Conservation (phyloP, 2,113 vertebrate species). For the Aptenodytes patagonicus region DNA sequence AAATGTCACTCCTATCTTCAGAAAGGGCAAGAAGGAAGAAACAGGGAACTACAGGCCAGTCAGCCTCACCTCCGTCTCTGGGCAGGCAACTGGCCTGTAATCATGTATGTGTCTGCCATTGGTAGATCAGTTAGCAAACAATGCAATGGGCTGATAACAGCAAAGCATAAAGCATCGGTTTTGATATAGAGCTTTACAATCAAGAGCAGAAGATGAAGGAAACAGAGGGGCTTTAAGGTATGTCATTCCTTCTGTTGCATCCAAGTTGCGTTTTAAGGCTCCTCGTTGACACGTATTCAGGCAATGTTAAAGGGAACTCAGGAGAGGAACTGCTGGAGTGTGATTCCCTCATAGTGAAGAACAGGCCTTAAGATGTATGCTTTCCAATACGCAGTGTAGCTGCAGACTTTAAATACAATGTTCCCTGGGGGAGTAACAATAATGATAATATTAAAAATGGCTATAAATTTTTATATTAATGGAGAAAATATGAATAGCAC, state of each 20-base stretch:
- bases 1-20: no score
- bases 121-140: slow-evolving; percentile 1
- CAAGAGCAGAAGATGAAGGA: neutral
- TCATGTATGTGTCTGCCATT: neutral
- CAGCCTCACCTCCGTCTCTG: neutral
- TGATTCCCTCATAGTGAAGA: neutral
- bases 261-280: neutral
- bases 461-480: neutral
- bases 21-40: neutral
- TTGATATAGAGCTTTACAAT: neutral
- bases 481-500: neutral
- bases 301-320: neutral
- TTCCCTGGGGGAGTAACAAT: neutral
- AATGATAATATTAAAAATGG: neutral
- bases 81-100: neutral
- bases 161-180: neutral
- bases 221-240: neutral
- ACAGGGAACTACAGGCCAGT: neutral
- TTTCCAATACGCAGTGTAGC: neutral
- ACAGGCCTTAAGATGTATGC: neutral
- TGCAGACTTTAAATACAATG: neutral
- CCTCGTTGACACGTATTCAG: neutral
- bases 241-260: neutral
- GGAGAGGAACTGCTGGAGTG: neutral
- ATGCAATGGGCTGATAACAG: slow-evolving; percentile 20